phyloP scores from a whole-genome alignment of 2,797 vertebrate species.

The Halcyon badia region DNA sequence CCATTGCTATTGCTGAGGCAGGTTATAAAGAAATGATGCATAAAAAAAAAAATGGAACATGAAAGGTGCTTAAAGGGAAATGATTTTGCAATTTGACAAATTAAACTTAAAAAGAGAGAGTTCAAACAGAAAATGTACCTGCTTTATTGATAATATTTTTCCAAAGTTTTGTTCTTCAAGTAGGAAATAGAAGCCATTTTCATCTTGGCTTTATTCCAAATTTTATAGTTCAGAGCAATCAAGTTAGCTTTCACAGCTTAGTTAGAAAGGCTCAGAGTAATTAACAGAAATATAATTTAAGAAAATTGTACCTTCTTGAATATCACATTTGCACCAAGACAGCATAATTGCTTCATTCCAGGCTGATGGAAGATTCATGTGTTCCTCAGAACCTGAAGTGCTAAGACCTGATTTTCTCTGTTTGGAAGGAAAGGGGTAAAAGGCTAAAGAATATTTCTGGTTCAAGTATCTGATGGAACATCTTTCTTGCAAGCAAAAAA shows the following conservation, averaged over 20 bases:
- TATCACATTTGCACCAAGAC: slow-evolving; percentile 78
- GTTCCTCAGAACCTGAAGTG: slow-evolving; percentile 46
- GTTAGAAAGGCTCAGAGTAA: background rate
- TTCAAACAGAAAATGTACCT: background rate
- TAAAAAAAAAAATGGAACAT: background rate
- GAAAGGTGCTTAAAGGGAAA: slow-evolving; percentile 1
- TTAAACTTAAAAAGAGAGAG: slow-evolving; percentile 9
- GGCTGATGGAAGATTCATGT: slow-evolving; percentile 65
- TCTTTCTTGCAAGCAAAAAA: background rate
- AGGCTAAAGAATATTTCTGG: background rate
- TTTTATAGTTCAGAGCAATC: slow-evolving; percentile 15
- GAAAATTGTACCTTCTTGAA: slow-evolving; percentile 77
- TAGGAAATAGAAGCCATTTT: background rate
- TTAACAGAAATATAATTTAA: slow-evolving; percentile 22
- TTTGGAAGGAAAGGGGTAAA: slow-evolving; percentile 15
- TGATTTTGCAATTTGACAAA: slow-evolving; percentile 16
- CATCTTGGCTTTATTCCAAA: slow-evolving; percentile 14
- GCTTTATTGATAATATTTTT: background rate
- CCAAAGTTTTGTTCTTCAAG: background rate
- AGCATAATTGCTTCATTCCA: slow-evolving; percentile 78
- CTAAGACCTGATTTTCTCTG: slow-evolving; percentile 70
- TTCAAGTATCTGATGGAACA: background rate
- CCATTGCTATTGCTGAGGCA: slow-evolving; percentile 42
- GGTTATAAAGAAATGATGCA: background rate
- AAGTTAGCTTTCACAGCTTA: slow-evolving; percentile 9